Percentiles rank a stretch among this genome's conserved stretches.
Evolutionary conservation across 2,888 invertebrate species (phyloP).

Genomic region (Cactoblastis cactorum): DNA sequence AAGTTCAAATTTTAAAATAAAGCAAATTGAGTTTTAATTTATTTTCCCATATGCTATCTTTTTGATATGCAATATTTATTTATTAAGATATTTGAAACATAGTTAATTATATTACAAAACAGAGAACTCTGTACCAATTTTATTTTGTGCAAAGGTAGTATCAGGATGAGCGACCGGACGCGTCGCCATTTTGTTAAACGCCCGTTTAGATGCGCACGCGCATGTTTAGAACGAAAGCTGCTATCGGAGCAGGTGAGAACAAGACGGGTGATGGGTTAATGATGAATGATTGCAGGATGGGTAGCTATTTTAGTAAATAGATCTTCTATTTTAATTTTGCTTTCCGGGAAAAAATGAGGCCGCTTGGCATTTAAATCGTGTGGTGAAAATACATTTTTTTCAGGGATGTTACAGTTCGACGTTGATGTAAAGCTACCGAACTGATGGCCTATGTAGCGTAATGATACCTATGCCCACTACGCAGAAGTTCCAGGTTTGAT

Average conservation of each 20-base stretch:
- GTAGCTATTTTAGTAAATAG: not conserved
- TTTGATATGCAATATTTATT: too few relatives aligned
- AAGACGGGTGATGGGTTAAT: constrained; percentile 13
- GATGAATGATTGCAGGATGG: not conserved
- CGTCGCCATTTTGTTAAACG: constrained; percentile 59
- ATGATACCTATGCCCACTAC: too few relatives aligned
- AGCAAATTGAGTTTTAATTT: too few relatives aligned
- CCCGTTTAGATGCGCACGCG: constrained; percentile 57
- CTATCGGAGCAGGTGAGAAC: constrained; percentile 25
- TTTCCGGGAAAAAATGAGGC: not conserved
- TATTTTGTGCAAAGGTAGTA: constrained; percentile 8
- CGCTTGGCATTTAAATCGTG: not conserved
- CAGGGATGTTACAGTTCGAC: not conserved
- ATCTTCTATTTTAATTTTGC: not conserved
- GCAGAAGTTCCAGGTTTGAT: too few relatives aligned
- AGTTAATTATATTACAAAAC: not conserved
- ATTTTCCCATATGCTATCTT: too few relatives aligned
- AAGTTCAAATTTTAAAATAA: too few relatives aligned
- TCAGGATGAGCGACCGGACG: constrained; percentile 46
- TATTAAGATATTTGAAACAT: not conserved
- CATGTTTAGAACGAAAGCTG: constrained; percentile 35
- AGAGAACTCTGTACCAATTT: not conserved
- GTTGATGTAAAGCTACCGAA: too few relatives aligned
- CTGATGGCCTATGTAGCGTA: too few relatives aligned
- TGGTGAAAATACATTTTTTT: not conserved